phyloP scores from a whole-genome alignment of 2,888 invertebrate genomes.

The Trachelus troglodyta region DNA sequence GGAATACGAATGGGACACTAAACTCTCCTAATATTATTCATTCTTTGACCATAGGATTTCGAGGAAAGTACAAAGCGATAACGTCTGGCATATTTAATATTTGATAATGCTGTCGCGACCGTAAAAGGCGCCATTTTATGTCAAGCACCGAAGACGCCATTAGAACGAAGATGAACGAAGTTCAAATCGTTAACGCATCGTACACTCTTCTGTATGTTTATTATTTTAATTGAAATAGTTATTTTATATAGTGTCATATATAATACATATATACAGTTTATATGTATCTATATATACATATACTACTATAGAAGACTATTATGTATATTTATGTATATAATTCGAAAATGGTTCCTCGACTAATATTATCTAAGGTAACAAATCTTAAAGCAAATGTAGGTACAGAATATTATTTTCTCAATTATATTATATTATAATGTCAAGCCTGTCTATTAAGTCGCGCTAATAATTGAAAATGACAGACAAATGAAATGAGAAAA shows the following conservation, averaged over 20 bases:
- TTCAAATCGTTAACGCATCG: neutral
- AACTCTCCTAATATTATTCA: neutral
- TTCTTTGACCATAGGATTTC: neutral
- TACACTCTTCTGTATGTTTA: neutral
- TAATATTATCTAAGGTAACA: neutral
- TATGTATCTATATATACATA: constrained; percentile 23
- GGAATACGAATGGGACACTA: neutral
- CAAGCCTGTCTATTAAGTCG: neutral
- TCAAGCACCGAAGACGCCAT: neutral
- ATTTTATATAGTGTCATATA: neutral
- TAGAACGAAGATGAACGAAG: neutral
- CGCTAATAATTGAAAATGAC: neutral
- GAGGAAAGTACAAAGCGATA: neutral
- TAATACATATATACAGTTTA: constrained; percentile 23
- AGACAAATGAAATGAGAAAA: neutral
- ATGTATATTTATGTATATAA: constrained; percentile 45
- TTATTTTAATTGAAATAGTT: neutral
- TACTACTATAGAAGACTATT: constrained; percentile 8
- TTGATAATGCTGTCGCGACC: neutral
- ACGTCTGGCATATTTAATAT: neutral
- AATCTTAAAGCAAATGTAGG: neutral
- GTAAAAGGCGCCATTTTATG: neutral
- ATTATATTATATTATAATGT: neutral
- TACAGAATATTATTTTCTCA: constrained; percentile 23
- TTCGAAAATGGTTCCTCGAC: constrained; percentile 36